Base-by-base conservation (phyloP, 2,113 vertebrate genomes). In the Notechis scutatus region DNA sequence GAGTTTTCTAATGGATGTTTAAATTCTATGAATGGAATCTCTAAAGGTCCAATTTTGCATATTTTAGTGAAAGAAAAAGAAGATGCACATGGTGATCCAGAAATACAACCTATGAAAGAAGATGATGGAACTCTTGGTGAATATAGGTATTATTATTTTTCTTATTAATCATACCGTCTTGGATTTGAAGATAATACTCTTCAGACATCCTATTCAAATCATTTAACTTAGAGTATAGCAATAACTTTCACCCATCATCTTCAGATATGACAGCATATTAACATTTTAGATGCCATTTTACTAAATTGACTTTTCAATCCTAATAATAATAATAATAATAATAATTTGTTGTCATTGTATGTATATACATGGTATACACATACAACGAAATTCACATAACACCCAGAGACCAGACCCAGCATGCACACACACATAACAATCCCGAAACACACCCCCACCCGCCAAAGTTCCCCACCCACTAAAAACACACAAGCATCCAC, bases 51-150 rank as follows among this genome's bases (percentile, higher is more conserved):
- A 20, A 29, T 88, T 34, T 96, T 81, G 86, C 95, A 88, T 93
- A 89, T 95, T 97, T 93, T 94, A 99, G 99, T 99, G 95, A 99
- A 99, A 98, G 99, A 99, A 96, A 99, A 99, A 92, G 99, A 99
- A 96, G 99, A 99, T 69, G 99, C 99, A 55, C 99, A 99, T 91
- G 99, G 98, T 34, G 99, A 99, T 95, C 99, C 99, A n/a, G 99
- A 99, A 98, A 99, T 99, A 95, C 99, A 99, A 93, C 99, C 99
- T 59, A 99, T 99, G 99, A 99, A 99, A 97, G 99, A 99, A 92
- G 99, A 99, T n/a, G 99, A 99, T 95, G 98, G 99, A 94, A 99
- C 99, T 6, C 99, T 99, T 97, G 99, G 98, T 97, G 99, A 99
- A 98, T 99, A 99, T 98, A 99, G 99, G 99, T 99, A 98, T 69